Evolutionary conservation across 2,113 vertebrate species (phyloP).

Genomic region (Pithys albifrons): DNA sequence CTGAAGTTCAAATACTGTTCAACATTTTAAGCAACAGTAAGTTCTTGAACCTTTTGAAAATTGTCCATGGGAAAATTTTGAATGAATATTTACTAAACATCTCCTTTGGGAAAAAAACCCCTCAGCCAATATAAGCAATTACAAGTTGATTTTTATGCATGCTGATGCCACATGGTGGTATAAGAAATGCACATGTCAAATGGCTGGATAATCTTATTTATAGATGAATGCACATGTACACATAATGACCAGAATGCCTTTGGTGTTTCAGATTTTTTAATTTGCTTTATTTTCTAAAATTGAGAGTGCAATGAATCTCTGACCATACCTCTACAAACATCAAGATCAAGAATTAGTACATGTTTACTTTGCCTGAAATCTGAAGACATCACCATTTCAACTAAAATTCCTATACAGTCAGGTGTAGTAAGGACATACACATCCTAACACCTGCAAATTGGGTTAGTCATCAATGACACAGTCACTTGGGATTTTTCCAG

Average conservation of each 20-base stretch:
- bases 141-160: neutral
- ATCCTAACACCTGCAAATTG: neutral
- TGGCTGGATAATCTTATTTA: neutral
- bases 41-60: neutral
- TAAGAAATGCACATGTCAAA: neutral
- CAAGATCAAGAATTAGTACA: neutral
- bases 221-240: neutral
- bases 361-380: neutral
- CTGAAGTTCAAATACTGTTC: conserved; percentile 67
- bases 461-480: neutral
- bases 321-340: neutral
- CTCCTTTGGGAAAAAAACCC: neutral
- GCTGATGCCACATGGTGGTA: neutral
- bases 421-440: neutral
- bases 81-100: neutral
- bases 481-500: neutral
- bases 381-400: neutral
- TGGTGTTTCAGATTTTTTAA: neutral
- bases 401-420: neutral
- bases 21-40: neutral
- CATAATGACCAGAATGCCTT: neutral
- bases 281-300: neutral
- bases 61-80: neutral
- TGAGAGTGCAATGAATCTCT: neutral
- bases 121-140: neutral